These are phyloP conservation scores for Torymus aiolomorphi DNA, from an alignment of 2,888 invertebrate species.

Conservation along the genomic window DNA sequence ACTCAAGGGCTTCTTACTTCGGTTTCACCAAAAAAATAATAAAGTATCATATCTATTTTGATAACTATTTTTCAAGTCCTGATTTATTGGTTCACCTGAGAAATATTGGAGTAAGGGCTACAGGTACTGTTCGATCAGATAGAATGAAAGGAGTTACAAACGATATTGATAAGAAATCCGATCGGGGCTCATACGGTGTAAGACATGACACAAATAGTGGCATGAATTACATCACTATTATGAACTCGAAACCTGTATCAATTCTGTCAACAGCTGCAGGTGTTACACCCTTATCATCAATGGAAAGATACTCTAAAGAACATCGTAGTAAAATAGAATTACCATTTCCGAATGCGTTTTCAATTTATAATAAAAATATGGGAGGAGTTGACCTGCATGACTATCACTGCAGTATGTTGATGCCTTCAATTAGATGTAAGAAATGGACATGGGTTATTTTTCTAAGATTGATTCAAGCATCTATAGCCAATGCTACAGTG, in stretches of 20 bases:
- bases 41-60: conserved; percentile 21
- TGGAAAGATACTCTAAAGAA: conserved; percentile 3
- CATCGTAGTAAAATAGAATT: neutral
- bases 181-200: too few relatives aligned
- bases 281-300: conserved; percentile 26
- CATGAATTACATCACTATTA: conserved; percentile 22
- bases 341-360: neutral
- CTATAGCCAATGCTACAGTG: neutral
- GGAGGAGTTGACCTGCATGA: too few relatives aligned
- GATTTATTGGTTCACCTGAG: conserved; percentile 30
- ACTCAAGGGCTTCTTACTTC: conserved; percentile 25
- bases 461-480: neutral
- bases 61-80: conserved; percentile 34
- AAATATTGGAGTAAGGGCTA: conserved; percentile 24
- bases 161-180: conserved; percentile 15
- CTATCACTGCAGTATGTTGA: too few relatives aligned
- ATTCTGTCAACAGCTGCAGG: conserved; percentile 29
- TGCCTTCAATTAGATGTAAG: too few relatives aligned
- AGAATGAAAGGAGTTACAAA: neutral
- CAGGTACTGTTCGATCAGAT: conserved; percentile 8
- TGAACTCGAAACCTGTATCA: conserved; percentile 30
- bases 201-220: conserved; percentile 33
- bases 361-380: neutral
- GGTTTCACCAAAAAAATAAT: conserved; percentile 8
- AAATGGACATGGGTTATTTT: too few relatives aligned